These are phyloP conservation scores for Odontophorus gujanensis DNA, from an alignment of 2,113 vertebrate genomes.

Conservation along the genomic window DNA sequence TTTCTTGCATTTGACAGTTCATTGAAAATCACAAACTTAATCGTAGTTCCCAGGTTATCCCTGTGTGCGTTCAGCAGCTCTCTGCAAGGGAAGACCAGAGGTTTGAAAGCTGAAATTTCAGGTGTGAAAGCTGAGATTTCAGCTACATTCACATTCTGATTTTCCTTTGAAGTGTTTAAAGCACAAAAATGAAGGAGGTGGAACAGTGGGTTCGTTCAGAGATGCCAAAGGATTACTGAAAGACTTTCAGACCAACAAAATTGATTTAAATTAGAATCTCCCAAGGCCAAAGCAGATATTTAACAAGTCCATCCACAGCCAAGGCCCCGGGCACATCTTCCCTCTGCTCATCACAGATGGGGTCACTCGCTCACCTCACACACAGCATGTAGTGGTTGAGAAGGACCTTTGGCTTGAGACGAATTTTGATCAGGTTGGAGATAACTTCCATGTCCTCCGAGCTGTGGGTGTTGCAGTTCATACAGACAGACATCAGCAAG, in stretches of 20 bases:
- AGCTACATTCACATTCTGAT: background rate
- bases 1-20: slow-evolving; percentile 96
- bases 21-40: slow-evolving; percentile 98
- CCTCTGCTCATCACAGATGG: background rate
- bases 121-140: background rate
- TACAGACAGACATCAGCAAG: slow-evolving; percentile 95
- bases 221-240: background rate
- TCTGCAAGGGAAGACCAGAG: slow-evolving; percentile 70
- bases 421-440: slow-evolving; percentile 97
- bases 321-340: background rate
- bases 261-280: background rate
- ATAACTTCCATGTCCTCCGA: slow-evolving; percentile 95
- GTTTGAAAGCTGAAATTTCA: background rate
- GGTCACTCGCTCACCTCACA: slow-evolving; percentile 80
- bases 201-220: accelerated
- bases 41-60: slow-evolving; percentile 95
- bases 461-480: slow-evolving; percentile 93
- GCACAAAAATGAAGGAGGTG: background rate
- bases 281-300: background rate
- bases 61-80: slow-evolving; percentile 93
- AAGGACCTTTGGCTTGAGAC: slow-evolving; percentile 97
- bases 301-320: background rate
- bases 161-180: background rate
- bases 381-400: slow-evolving; percentile 97
- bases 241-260: background rate